A percentile compares a stretch with the other conserved stretches of the same genome.
These are phyloP conservation scores for Arctia plantaginis DNA, from an alignment of 2,888 invertebrate species.

Conservation along the genomic window DNA sequence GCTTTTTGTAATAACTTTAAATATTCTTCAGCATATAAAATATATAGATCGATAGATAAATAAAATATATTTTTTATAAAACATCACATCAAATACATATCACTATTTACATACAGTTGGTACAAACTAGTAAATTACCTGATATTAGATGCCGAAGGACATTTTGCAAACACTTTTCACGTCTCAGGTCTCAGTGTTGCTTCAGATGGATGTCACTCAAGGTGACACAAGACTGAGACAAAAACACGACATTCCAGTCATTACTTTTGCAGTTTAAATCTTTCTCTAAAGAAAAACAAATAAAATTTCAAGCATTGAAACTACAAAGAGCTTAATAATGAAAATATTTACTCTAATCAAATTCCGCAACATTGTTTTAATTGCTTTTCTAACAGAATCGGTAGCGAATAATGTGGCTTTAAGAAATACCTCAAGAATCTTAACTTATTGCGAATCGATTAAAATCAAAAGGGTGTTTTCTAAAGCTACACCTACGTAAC, in stretches of 20 bases:
- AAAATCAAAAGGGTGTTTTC: background rate
- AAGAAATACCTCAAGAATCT: constrained; percentile 5
- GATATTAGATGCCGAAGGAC: no score
- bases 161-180: background rate
- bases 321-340: background rate
- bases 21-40: background rate
- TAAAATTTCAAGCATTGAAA: background rate
- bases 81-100: no score
- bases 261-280: background rate
- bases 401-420: constrained; percentile 5
- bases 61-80: no score
- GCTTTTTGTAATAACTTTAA: background rate
- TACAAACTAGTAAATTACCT: background rate
- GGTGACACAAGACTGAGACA: background rate
- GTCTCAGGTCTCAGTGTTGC: background rate
- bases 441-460: constrained; percentile 4
- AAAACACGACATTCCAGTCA: background rate
- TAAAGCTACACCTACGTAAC: background rate
- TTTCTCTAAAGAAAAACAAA: background rate
- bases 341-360: constrained; percentile 4
- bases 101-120: background rate
- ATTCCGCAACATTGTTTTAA: constrained; percentile 13
- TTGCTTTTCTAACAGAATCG: constrained; percentile 6
- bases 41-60: no score
- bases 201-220: background rate